phyloP scores from a whole-genome alignment of 2,888 invertebrate species.

The Pedicia rivosa region DNA sequence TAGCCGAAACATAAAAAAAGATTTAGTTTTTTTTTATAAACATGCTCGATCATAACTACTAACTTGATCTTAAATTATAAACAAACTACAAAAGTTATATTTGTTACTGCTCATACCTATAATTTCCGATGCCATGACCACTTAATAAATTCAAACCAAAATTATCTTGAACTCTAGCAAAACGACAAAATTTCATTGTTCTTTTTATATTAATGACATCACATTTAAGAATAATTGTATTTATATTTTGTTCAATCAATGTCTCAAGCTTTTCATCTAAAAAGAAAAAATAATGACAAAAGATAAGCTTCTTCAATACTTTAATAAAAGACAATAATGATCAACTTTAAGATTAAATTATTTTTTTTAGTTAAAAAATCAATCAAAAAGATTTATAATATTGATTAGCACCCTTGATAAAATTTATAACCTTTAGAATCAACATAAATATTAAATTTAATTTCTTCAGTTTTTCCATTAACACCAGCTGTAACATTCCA shows the following conservation, averaged over 20 bases:
- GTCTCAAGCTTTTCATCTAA: not conserved
- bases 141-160: slow-evolving; percentile 32
- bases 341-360: not conserved
- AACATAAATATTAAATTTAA: slow-evolving; percentile 26
- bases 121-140: slow-evolving; percentile 34
- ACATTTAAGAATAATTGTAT: slow-evolving; percentile 17
- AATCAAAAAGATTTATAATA: no score
- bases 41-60: no score
- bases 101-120: slow-evolving; percentile 26
- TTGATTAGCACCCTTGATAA: no score
- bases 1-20: no score
- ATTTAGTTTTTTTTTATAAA: no score
- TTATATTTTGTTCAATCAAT: not conserved
- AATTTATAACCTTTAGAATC: slow-evolving; percentile 14
- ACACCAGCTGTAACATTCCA: slow-evolving; percentile 33
- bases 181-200: slow-evolving; percentile 34
- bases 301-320: not conserved
- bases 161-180: slow-evolving; percentile 26
- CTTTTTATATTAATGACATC: slow-evolving; percentile 31
- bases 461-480: slow-evolving; percentile 31
- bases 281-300: not conserved
- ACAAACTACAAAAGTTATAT: no score
- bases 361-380: not conserved
- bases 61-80: no score
- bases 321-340: not conserved